phyloP scores from a whole-genome alignment of 2,797 vertebrate species.

The Gallinago nigripennis region DNA sequence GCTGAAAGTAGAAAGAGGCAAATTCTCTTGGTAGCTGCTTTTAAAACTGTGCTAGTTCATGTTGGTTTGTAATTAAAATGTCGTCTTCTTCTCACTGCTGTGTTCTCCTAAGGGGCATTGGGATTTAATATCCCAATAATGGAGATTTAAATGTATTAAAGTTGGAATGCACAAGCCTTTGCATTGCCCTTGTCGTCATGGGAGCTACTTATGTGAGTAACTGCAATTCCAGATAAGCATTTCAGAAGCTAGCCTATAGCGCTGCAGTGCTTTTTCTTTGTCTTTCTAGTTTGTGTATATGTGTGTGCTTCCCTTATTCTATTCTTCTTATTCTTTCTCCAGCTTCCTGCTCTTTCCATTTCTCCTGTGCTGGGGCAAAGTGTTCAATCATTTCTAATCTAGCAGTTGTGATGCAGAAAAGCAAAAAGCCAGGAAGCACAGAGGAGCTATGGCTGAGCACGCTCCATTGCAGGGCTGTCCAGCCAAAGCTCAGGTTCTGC shows the following conservation, averaged over 20 bases:
- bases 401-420: not conserved
- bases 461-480: not conserved
- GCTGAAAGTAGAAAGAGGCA: not conserved
- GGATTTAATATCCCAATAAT: not conserved
- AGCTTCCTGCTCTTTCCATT: not conserved
- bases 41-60: not conserved
- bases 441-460: not conserved
- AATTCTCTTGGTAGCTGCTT: not conserved
- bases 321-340: not conserved
- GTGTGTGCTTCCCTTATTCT: not conserved
- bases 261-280: not conserved
- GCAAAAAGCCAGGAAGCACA: not conserved
- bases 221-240: not conserved
- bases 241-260: not conserved
- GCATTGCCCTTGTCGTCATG: not conserved
- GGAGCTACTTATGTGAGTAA: not conserved
- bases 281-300: not conserved
- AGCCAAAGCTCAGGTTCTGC: not conserved
- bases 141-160: constrained; percentile 27
- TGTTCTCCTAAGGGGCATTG: not conserved
- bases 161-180: not conserved
- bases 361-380: not conserved
- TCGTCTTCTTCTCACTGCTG: not conserved
- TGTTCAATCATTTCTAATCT: not conserved
- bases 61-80: constrained; percentile 1